These are phyloP conservation scores for Callinectes sapidus DNA, from an alignment of 2,888 invertebrate genomes.

Conservation along the genomic window DNA sequence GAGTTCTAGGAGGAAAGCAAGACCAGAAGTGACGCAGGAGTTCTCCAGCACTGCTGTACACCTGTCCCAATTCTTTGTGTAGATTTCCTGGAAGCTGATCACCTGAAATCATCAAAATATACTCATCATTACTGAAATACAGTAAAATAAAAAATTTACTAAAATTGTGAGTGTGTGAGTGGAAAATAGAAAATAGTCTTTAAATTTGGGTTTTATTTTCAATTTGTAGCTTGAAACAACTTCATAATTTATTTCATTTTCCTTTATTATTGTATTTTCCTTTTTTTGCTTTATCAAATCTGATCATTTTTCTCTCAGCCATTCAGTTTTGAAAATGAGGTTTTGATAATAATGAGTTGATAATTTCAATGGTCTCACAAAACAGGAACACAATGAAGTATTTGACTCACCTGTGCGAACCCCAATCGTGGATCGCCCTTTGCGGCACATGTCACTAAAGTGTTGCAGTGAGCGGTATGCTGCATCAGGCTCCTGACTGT, in stretches of 20 bases:
- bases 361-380: not conserved
- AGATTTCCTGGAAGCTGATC: constrained; percentile 90
- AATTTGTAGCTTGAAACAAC: constrained; percentile 7
- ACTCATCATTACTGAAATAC: not conserved
- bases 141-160: not conserved
- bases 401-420: constrained; percentile 43
- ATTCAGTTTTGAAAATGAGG: not conserved
- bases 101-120: constrained; percentile 74
- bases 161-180: not conserved
- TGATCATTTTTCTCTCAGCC: not conserved
- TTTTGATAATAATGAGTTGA: not conserved
- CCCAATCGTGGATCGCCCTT: constrained; percentile 50
- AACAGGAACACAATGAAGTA: not conserved
- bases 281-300: not conserved
- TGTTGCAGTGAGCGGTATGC: constrained; percentile 63
- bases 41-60: constrained; percentile 92
- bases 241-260: not conserved
- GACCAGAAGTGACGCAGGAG: constrained; percentile 95
- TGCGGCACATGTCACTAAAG: constrained; percentile 65
- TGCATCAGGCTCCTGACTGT: constrained; percentile 58
- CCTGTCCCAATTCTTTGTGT: constrained; percentile 87
- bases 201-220: not conserved
- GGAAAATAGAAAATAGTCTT: not conserved
- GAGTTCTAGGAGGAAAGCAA: constrained; percentile 88
- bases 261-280: not conserved